Base-by-base conservation (phyloP, 2,113 vertebrate species). In the Centropristis striata region DNA sequence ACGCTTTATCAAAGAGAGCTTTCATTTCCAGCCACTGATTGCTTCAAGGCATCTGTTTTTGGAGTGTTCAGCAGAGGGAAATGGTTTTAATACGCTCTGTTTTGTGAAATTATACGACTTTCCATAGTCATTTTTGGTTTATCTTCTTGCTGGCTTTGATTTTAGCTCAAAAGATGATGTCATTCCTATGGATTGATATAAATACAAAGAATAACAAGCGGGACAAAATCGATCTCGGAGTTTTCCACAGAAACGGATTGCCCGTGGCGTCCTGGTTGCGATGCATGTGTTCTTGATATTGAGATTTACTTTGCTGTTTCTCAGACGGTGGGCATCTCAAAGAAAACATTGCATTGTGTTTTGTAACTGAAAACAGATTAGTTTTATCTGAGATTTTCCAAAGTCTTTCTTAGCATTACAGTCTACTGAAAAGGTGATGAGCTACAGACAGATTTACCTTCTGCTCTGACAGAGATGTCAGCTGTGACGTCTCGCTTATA, bases 101-200 rank as follows among this genome's bases (percentile, higher is more conserved):
- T 49, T 77, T 82, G 46, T 67, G 20, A 75, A 80, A 76, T 72
- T 50, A 23, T n/a, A n/a, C 10, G 15, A 74, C 51, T 83, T 80
- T 83, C 47, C 11, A 51, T 20, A 8, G 13, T 61, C 59, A 47
- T 8, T 61, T 74, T 13, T 72, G 25, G 23, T 51, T 58, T 63
- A 18, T 46, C 36, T 51, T 64, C 20, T 64, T 21, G 4, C 15
- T 84, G 66, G 65, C 32, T 64, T 20, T 75, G 51, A 47, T 37
- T 47, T 71, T 16, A 61, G 41, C 71, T 71, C 32, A 65, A 55
- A 71, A 50, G 27, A 57, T 78, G 41, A 85, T 64, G 49, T 18
- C 15, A 79, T 41, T 59, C 9, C 25, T 27, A 68, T 2, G 37
- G 51, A 58, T 27, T 41, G 6, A 63, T 58, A 61, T 20, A 75